These are phyloP conservation scores for Nycteola revayana DNA, from an alignment of 2,888 invertebrate species.

Conservation along the genomic window DNA sequence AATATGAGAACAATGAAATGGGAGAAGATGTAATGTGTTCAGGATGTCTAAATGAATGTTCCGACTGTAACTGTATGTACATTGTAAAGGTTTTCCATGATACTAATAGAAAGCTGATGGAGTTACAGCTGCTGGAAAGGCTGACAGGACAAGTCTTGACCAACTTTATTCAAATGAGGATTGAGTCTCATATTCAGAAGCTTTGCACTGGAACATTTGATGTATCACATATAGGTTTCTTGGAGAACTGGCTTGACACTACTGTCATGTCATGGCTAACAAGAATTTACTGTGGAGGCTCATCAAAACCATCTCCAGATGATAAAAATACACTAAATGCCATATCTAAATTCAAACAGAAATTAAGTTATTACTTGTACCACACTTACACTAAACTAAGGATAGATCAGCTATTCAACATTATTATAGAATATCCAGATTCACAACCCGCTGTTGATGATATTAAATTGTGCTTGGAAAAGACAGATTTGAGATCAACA, in stretches of 20 bases:
- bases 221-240: conserved; percentile 87
- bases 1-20: conserved; percentile 75
- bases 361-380: conserved; percentile 90
- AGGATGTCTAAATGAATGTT: conserved; percentile 86
- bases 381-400: conserved; percentile 94
- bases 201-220: conserved; percentile 94
- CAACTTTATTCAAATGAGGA: conserved; percentile 90
- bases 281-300: conserved; percentile 88
- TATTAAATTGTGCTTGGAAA: conserved; percentile 91
- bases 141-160: conserved; percentile 93
- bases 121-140: conserved; percentile 90
- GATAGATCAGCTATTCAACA: conserved; percentile 96
- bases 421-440: conserved; percentile 98
- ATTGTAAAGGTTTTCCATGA: conserved; percentile 88
- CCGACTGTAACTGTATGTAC: conserved; percentile 82
- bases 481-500: conserved; percentile 90
- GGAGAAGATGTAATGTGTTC: conserved; percentile 84
- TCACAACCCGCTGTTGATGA: conserved; percentile 96
- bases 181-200: conserved; percentile 91
- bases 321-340: conserved; percentile 79
- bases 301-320: conserved; percentile 80
- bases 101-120: conserved; percentile 89
- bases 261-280: conserved; percentile 94
- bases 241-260: conserved; percentile 94
- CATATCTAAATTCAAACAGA: conserved; percentile 86